Base-by-base conservation (phyloP, 2,797 vertebrate genomes). In the Clamator glandarius region DNA sequence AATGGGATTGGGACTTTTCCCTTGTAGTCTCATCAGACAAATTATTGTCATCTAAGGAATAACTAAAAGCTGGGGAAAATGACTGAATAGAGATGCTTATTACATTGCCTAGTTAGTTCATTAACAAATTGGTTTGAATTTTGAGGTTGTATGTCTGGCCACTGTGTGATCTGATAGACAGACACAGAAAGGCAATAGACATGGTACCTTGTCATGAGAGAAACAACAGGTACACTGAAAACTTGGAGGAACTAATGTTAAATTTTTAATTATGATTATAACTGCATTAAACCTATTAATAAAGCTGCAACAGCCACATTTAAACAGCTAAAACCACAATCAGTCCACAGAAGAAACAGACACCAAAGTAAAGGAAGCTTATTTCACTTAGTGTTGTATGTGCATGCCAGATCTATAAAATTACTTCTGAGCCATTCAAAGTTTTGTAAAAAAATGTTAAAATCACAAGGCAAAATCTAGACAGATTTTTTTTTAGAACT, bases 91-190 rank as follows among this genome's bases (percentile, higher is more conserved):
- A 96, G 78, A 94, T 89, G 72, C 74, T 95, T 93, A 76, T 68
- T 88, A 42, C 63, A 89, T 84, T 36, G 58, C 83, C 67, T 69
- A 84, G 67, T 95, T 77, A 87, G 44, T 50, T 96, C 84, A 94
- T 96, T 95, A 94, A 97, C 83, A 94, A 92, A 96, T 84, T 93
- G 90, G 91, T 94, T 75, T 82, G 80, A 94, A 95, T 95, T 96
- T 91, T 84, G 72, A 92, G 93, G 96, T 90, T 90, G 68, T 26
- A 35, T 11, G 84, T 46, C 66, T 92, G 84, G 85, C 55, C 89
- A 74, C 82, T 93, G 58, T 88, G 82, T 75, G 88, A 92, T 76
- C 41, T 74, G 74, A 89, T 92, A 93, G 61, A 39, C 90, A 89
- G 68, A 62, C 52, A 86, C 77, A 79, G 81, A 87, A 93, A 87